These are phyloP conservation scores for Cervus canadensis DNA, from an alignment of 2,113 vertebrate genomes.

Conservation along the genomic window DNA sequence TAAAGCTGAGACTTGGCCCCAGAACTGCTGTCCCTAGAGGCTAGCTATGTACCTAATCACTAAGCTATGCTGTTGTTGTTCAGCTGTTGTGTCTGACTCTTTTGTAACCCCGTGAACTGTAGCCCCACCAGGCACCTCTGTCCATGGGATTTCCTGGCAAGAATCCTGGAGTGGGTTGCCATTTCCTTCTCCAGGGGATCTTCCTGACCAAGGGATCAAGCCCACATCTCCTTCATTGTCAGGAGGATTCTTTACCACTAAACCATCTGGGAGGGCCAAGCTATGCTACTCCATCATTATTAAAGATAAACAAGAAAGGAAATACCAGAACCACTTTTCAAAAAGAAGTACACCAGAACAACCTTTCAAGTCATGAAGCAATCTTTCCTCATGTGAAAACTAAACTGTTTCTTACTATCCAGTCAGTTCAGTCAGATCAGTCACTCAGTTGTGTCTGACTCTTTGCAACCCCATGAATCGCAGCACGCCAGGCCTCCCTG, in stretches of 20 bases:
- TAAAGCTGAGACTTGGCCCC: background rate
- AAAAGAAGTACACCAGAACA: background rate
- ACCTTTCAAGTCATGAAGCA: background rate
- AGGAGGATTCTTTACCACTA: background rate
- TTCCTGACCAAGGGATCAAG: background rate
- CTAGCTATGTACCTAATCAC: background rate
- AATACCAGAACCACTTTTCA: background rate
- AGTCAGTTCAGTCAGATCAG: too few species aligned
- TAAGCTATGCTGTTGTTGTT: background rate
- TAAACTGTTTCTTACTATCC: background rate
- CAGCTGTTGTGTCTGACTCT: background rate
- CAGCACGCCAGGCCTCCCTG: too few species aligned
- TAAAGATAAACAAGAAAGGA: background rate
- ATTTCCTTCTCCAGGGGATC: background rate
- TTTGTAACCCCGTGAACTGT: background rate
- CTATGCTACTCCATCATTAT: background rate
- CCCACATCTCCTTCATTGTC: background rate
- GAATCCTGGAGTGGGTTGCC: background rate
- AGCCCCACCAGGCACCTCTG: background rate
- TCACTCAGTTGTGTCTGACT: too few species aligned
- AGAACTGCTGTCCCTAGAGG: background rate
- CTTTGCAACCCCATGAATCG: too few species aligned
- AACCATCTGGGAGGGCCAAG: background rate
- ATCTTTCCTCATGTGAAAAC: background rate
- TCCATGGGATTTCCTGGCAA: background rate